Percentiles rank a stretch among this genome's conserved stretches.
Conservation (phyloP, 2,888 invertebrate species). For the Drosophila demipolita region DNA sequence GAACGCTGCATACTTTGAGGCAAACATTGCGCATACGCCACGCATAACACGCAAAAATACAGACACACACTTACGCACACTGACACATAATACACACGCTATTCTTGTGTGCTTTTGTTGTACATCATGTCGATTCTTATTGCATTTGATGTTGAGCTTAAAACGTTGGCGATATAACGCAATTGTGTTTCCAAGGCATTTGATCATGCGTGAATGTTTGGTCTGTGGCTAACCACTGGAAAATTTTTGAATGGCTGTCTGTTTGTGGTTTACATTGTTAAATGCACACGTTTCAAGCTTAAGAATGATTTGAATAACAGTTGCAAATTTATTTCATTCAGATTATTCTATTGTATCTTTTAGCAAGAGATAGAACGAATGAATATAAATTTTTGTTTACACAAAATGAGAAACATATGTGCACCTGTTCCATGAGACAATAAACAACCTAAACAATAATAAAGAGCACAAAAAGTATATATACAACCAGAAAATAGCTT, state of each 20-base stretch:
- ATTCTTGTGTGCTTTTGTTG: conserved; percentile 10
- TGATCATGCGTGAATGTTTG: conserved; percentile 46
- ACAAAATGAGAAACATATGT: not conserved
- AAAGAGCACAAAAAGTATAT: not conserved
- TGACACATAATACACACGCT: not conserved
- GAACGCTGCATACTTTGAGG: conserved; percentile 72
- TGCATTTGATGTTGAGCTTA: conserved; percentile 54
- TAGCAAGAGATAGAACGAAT: not conserved
- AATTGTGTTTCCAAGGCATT: conserved; percentile 33
- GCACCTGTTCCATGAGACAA: not conserved
- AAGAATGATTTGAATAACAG: not conserved
- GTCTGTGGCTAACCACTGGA: conserved; percentile 1
- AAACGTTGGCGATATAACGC: conserved; percentile 50
- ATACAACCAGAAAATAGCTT: not conserved
- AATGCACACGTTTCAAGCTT: conserved; percentile 13
- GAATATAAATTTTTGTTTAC: not conserved
- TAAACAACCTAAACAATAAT: not conserved
- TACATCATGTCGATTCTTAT: conserved; percentile 51
- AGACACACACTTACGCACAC: not conserved
- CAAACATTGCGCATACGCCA: conserved; percentile 69
- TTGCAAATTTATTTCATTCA: conserved; percentile 1
- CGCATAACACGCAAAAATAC: conserved; percentile 18
- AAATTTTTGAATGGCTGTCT: conserved; percentile 9
- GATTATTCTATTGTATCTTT: not conserved
- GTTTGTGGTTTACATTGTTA: conserved; percentile 19